Conservation (phyloP, 2,888 invertebrate genomes). For the Zygogramma bicolorata region DNA sequence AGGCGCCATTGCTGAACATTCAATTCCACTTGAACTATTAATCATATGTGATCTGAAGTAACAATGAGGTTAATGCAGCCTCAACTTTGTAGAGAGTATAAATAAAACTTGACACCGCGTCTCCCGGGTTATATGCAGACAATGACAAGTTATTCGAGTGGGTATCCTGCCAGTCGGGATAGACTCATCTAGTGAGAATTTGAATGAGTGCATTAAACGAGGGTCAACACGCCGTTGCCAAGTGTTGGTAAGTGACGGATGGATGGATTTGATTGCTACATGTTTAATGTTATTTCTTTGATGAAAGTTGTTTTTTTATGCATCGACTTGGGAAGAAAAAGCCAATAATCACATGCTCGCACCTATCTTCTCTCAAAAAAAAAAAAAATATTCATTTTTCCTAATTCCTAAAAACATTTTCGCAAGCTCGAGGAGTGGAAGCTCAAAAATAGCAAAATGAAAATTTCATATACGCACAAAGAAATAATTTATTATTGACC, state of each 20-base stretch:
- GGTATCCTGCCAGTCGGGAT: neutral
- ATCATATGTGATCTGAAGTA: constrained; percentile 8
- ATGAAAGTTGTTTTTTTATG: too few species aligned
- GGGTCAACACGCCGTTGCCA: neutral
- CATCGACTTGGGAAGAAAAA: too few species aligned
- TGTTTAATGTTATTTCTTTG: too few species aligned
- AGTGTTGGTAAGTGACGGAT: neutral
- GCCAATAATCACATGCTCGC: too few species aligned
- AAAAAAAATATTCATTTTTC: too few species aligned
- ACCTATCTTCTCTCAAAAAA: too few species aligned
- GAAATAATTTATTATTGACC: too few species aligned
- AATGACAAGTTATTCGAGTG: constrained; percentile 6
- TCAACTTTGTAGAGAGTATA: neutral
- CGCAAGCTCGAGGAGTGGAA: too few species aligned
- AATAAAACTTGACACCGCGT: constrained; percentile 7
- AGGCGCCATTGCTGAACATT: constrained; percentile 7
- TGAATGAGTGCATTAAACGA: neutral
- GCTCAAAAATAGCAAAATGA: too few species aligned
- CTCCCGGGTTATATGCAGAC: neutral
- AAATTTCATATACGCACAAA: too few species aligned
- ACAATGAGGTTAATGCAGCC: constrained; percentile 11
- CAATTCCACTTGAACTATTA: constrained; percentile 12
- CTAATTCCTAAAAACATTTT: too few species aligned
- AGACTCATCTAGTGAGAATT: neutral
- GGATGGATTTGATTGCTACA: too few species aligned